Evolutionary conservation across 2,888 invertebrate species (phyloP), one percentile per base, ranked within the genome.

Genomic region (Eupelmus urozonus): DNA sequence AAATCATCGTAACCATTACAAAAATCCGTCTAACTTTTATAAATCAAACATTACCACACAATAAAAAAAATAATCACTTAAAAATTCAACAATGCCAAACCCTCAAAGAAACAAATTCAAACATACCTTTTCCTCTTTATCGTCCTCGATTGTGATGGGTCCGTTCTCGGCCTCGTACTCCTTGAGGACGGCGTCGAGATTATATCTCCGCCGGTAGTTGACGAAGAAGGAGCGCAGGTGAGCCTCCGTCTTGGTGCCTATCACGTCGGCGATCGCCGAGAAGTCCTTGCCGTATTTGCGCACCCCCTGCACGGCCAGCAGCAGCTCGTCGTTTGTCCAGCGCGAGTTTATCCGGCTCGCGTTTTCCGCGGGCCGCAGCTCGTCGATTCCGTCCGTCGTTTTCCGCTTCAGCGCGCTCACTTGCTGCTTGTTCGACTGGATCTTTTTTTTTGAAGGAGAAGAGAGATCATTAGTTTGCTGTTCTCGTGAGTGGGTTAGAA

Each of bases 231-330:
- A 95, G 82, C 97, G 94, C 60, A 98, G 93, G 88, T 98, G 98
- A 66, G 95, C 94, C 90, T 98, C 98, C 0, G 96, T 97, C 91
- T 98, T 98, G 69, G 97, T 98, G 80, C 97, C 97, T 82, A 98
- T 93, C 13, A 97, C 95, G 89, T 98, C 98, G 18, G 98, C 97
- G 83, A 98, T 98, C 40, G 97, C 96, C 91, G 96, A 94, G 90
- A 96, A 97, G 90, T 97, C 95, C 91, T 95, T 95, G 88, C 96
- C 96, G 86, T 94, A 95, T 90, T 95, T 95, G 81, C 94, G 92
- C 77, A 94, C 93, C 86, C 97, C 98, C 87, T 97, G 96, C 45
- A 98, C 96, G 20, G 97, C 98, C 86, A 98, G 91, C 34, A 97
- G 91, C 25, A 97, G 90, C 90, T 98, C 98, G 83, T 98, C 98